Evolutionary conservation across 1,140 invertebrate species (phyloP), one percentile per base, ranked within the genome.

Genomic region (Tetragonula clypearis): DNA sequence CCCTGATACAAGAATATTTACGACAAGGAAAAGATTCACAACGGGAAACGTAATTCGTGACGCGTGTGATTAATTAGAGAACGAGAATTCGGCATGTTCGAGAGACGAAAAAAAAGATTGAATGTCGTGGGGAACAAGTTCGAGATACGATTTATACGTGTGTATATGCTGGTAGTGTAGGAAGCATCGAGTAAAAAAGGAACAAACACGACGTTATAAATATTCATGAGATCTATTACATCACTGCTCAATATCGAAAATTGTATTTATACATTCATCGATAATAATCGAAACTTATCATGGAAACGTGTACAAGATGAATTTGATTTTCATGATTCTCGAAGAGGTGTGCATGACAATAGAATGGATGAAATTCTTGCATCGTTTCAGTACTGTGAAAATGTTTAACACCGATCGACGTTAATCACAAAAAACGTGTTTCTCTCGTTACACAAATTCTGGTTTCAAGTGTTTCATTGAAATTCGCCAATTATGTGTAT

Each of bases 81-180:
- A 80, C 26, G 17, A 41, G 56, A 74, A 55, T 73, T 74, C 58
- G 26, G 23, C n/a, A 35, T 15, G 21, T 66, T 41, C 26, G 15
- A 26, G 26, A 55, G 17, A 14, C 30, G 6, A 17, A 53, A 66
- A 53, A 66, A 49, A 3, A 73, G 49, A 26, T 82, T 77, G 72
- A 82, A 71, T 76, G 71, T 35, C 60, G n/a, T 17, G 26, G 23
- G 26, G 23, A 55, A 82, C 73, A 49, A 82, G 79, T 86, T 80
- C 21, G 65, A 58, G 55, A 56, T 35, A 41, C 12, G 23, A 23
- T 71, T 19, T 30, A 30, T 35, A 26, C 66, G 9, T 11, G 19
- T 19, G n/a, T 58, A 21, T 23, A 21, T 53, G 60, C 5, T 35
- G 56, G 19, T 53, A 41, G 55, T 41, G 53, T n/a, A 77, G 58